Evolutionary conservation across 2,888 invertebrate genomes (phyloP).

Genomic region (Ormyrus rosae): DNA sequence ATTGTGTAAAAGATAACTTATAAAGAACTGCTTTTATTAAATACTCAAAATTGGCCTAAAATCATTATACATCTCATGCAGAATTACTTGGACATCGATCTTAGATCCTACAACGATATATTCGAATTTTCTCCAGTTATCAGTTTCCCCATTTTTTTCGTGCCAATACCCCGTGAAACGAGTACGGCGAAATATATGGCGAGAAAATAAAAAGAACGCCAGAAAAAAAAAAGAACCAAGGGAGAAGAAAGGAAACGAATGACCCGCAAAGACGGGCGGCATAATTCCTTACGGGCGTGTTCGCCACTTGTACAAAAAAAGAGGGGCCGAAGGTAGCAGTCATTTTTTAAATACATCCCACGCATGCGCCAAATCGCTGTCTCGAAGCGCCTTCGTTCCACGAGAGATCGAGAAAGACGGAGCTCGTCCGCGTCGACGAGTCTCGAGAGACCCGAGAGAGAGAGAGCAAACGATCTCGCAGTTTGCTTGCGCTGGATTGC

Average conservation of each 20-base stretch:
- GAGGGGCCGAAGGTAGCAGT: neutral
- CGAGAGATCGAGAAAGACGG: conserved; percentile 50
- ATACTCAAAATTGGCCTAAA: too few relatives aligned
- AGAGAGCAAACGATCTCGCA: conserved; percentile 55
- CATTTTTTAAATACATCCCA: conserved; percentile 21
- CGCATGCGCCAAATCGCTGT: conserved; percentile 20
- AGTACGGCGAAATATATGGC: conserved; percentile 22
- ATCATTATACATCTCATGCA: too few relatives aligned
- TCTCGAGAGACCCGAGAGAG: conserved; percentile 61
- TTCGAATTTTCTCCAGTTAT: neutral
- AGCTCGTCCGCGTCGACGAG: conserved; percentile 56
- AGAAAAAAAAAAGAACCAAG: neutral
- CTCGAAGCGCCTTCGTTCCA: conserved; percentile 59
- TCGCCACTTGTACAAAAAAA: conserved; percentile 11
- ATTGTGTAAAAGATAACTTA: too few relatives aligned
- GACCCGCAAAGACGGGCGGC: conserved; percentile 28
- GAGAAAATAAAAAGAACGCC: conserved; percentile 9
- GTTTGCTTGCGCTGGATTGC: conserved; percentile 58
- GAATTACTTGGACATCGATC: too few relatives aligned
- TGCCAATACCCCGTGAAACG: conserved; percentile 46
- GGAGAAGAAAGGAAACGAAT: conserved; percentile 19
- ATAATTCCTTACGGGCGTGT: conserved; percentile 7
- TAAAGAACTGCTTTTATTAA: too few relatives aligned
- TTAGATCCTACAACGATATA: neutral
- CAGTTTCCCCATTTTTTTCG: conserved; percentile 20